Conservation (phyloP, 2,797 vertebrate genomes). For the Amblyopsis hoosieri region DNA sequence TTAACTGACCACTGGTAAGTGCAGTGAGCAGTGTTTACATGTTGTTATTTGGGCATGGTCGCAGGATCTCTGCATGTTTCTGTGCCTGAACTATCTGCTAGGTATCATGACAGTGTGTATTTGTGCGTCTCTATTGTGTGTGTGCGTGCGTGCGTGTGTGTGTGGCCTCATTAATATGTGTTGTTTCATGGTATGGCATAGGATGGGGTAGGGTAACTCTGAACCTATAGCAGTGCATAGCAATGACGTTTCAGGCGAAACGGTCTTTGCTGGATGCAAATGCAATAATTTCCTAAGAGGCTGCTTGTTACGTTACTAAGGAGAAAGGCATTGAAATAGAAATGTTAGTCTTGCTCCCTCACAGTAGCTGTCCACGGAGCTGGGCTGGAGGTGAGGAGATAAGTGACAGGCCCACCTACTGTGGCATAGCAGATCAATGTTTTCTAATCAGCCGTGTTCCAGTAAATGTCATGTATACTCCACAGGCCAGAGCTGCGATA, state of each 20-base stretch:
- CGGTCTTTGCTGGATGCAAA: no score
- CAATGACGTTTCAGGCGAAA: neutral
- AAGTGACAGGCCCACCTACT: neutral
- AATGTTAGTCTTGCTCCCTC: neutral
- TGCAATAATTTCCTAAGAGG: constrained; percentile 23
- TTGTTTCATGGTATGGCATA: no score
- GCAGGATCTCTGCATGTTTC: neutral
- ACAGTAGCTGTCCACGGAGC: constrained; percentile 4
- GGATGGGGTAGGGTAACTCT: no score
- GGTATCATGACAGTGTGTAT: neutral
- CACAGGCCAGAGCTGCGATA: neutral
- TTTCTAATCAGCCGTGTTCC: neutral
- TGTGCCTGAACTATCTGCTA: neutral
- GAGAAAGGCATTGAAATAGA: neutral
- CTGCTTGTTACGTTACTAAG: constrained; percentile 14
- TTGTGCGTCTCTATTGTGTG: constrained; percentile 19
- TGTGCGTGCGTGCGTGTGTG: neutral
- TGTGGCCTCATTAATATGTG: neutral
- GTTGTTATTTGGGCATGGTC: constrained; percentile 21
- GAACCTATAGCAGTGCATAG: constrained; percentile 1
- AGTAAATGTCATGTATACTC: neutral
- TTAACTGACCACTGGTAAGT: constrained; percentile 53
- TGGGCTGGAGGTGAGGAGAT: neutral
- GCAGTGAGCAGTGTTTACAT: constrained; percentile 4
- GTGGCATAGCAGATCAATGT: neutral